Base-by-base conservation (phyloP, 2,888 invertebrate genomes). In the Elmis aenea region DNA sequence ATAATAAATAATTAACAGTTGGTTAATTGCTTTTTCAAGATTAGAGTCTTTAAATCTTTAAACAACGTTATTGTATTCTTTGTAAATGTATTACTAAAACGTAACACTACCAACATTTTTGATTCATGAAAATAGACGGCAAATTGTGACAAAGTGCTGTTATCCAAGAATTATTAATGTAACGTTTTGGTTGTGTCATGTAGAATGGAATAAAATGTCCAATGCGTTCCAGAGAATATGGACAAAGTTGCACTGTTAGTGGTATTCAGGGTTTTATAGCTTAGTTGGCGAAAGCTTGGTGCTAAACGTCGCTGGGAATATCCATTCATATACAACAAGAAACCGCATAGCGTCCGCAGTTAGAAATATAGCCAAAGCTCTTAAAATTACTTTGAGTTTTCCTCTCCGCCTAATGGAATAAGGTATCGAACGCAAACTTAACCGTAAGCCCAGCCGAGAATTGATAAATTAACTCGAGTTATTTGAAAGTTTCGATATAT, bases 221-320 rank as follows among this genome's bases (percentile, higher is more conserved):
- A 38, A 35, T 43, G 26, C 30, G 39, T 43, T 40, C 30, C 32
- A 21, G 36, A 32, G 26, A 43, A 48, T 49, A 50, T 47, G 51
- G 44, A 52, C 48, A 53, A 51, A 51, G 51, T 55, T 55, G 48
- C 39, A 38, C 42, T 44, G 54, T 56, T 57, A 55, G 57, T 52
- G 55, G 47, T 51, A 39, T 49, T 50, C 53, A 55, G 54, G 59
- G 56, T 57, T 64, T 61, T 62, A 62, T 57, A 57, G 62, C 59
- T 57, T 58, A 59, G 55, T 58, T 54, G 52, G 49, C 55, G 52
- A 55, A 54, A 59, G 56, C 55, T 53, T 47, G 57, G 59, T 54
- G 60, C 59, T 63, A 64, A 63, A 64, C 57, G 63, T 64, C 62
- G 57, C 54, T 50, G 51, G 51, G 58, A 61, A 64, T 64, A 62